phyloP scores from a whole-genome alignment of 2,888 invertebrate genomes.

The Latrodectus elegans region DNA sequence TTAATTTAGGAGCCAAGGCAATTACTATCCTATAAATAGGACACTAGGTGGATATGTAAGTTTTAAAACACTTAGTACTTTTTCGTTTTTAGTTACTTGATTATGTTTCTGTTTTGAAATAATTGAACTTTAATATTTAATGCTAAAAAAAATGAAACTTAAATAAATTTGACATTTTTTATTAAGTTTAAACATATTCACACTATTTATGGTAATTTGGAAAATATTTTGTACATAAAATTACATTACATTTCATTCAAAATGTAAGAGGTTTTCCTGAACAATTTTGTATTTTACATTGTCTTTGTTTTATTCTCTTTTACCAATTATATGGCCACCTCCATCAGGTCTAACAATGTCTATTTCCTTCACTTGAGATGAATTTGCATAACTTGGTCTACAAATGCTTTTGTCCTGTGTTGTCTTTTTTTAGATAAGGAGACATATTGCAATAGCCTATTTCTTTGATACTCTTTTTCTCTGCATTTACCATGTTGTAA shows the following conservation, averaged over 20 bases:
- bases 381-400: slow-evolving; percentile 14
- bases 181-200: slow-evolving; percentile 24
- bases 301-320: slow-evolving; percentile 24
- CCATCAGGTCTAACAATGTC: slow-evolving; percentile 24
- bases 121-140: too few relatives aligned
- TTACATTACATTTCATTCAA: slow-evolving; percentile 14
- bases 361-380: slow-evolving; percentile 17
- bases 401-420: slow-evolving; percentile 17
- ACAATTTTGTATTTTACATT: slow-evolving; percentile 16
- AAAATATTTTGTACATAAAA: background rate
- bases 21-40: background rate
- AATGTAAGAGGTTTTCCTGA: slow-evolving; percentile 10
- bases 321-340: slow-evolving; percentile 16
- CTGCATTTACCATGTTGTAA: too few relatives aligned
- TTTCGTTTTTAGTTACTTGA: slow-evolving; percentile 10
- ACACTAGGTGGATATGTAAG: background rate
- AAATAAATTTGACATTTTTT: slow-evolving; percentile 15
- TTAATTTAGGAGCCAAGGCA: slow-evolving; percentile 1
- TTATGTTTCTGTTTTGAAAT: background rate
- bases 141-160: background rate
- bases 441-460: slow-evolving; percentile 8
- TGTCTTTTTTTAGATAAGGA: slow-evolving; percentile 9
- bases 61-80: slow-evolving; percentile 8
- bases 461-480: background rate
- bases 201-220: slow-evolving; percentile 12